Evolutionary conservation across 2,797 vertebrate species (phyloP), one percentile per base, ranked within the genome.

Genomic region (Gorsachius magnificus): DNA sequence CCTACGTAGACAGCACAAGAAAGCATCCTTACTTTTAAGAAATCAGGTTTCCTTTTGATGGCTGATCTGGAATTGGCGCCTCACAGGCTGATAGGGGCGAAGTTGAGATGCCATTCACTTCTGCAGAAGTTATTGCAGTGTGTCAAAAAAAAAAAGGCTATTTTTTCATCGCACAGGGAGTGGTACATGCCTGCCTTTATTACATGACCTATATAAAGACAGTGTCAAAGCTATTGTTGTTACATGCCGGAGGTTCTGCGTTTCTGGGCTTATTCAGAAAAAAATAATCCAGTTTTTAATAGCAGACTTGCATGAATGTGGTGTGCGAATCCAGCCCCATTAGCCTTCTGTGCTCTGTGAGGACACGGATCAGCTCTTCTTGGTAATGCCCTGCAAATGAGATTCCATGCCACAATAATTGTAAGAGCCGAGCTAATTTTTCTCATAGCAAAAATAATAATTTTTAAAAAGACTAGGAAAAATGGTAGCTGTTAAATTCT

Each of bases 131-230:
- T 85, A 65, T 38, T 89, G 87, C 51, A 54, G 18, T 5, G 43
- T 92, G 84, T 76, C 89, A 90, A 14, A 83, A 35, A 41, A 41
- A 41, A 41, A 53, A 41, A 7, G 7, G 28, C 36, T 68, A 4
- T 68, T 91, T 89, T 83, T 38, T 51, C 10, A 21, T 43, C 24
- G 45, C 53, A 11, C 11, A 18, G 0, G 0, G 74, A 66, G 65
- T 4, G 6, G 22, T 54, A 46, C 2, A 4, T 82, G 70, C 74
- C 58, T 83, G 20, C 87, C 83, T 72, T 50, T 72, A 31, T n/a
- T 74, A 65, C 16, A 1, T 54, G 95, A 84, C 93, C 91, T 69
- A 65, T 20, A 96, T 92, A 93, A 43, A 81, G 29, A 2, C 45
- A 36, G 24, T 68, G 82, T 68, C 81, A 61, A 53, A 91, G 78